Percentiles rank a stretch among this genome's conserved stretches.
phyloP scores from a whole-genome alignment of 2,113 vertebrate genomes.

The Megaceryle maxima region DNA sequence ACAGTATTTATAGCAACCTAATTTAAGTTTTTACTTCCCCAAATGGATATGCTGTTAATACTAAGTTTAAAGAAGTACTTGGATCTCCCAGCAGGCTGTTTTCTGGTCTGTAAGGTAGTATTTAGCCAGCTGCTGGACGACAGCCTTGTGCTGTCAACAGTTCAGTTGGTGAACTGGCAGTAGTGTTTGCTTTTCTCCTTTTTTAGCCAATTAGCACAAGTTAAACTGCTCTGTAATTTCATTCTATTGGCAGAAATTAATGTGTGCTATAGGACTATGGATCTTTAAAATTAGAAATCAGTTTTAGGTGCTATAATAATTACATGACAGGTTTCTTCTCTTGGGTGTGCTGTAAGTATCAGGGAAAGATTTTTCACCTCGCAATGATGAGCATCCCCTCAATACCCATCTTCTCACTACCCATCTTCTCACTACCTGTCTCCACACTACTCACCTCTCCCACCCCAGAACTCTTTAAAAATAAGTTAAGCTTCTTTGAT shows the following conservation, averaged over 20 bases:
- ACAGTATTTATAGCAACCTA: constrained; percentile 54
- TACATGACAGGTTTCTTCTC: not conserved
- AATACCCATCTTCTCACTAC: too few species aligned
- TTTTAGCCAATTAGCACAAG: not conserved
- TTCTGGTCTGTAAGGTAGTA: not conserved
- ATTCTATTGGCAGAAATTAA: not conserved
- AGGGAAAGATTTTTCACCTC: not conserved
- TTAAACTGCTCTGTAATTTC: not conserved
- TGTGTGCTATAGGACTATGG: not conserved
- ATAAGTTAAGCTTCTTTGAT: not conserved
- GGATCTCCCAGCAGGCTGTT: constrained; percentile 8
- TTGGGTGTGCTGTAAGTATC: not conserved
- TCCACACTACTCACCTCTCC: too few species aligned
- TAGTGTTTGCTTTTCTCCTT: not conserved
- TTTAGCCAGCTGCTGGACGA: not conserved
- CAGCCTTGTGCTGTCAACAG: not conserved
- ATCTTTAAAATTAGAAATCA: not conserved
- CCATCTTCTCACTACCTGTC: not conserved
- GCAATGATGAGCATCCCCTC: not conserved
- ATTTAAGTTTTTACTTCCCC: constrained; percentile 52
- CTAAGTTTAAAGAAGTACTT: constrained; percentile 28
- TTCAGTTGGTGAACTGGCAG: not conserved
- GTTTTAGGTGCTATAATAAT: not conserved
- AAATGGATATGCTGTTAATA: not conserved
- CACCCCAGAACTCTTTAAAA: not conserved